Evolutionary conservation across 2,113 vertebrate species (phyloP), one percentile per base, ranked within the genome.

Genomic region (Chaetops frenatus): DNA sequence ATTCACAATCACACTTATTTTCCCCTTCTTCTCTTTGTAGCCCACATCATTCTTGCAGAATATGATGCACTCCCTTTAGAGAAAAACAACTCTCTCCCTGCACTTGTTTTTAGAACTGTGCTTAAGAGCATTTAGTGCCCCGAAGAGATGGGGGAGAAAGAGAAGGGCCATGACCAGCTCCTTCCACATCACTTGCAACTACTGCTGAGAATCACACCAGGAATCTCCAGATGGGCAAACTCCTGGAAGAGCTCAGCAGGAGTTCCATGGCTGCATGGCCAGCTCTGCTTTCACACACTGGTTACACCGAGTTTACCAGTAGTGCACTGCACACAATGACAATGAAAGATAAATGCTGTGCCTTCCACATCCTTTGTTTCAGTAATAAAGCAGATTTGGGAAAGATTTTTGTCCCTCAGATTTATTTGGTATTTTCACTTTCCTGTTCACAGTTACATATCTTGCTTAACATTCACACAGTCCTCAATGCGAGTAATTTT

Each of bases 81-180:
- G 17, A 38, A 69, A 84, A 92, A 47, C 21, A 64, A 2, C 19
- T 12, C 35, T 53, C 27, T 53, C 21, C 21, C 33, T 45, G 31
- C 22, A 10, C 23, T 77, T 0, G 0, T 27, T 82, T 64, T 50
- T n/a, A 50, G 73, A 93, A 27, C 6, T 10, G 10, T 29, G 6
- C 31, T 80, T 23, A 28, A 33, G 16, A 92, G 28, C 71, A 73
- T 22, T 24, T 8, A 77, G 58, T 11, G 25, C 12, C n/a, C 35
- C 48, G 50, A 83, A 70, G 35, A 76, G 28, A 66, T 4, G 9
- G 29, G 29, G 14, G 2, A 2, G n/a, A 25, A 0, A 64, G n/a
- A 85, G 45, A 70, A 29, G 11, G 50, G 9, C 54, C 62, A 25
- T 12, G 47, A 31, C 16, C 85, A 94, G 17, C 42, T 70, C 38